Evolutionary conservation across 2,113 vertebrate species (phyloP).

Genomic region (Aphelocoma coerulescens): DNA sequence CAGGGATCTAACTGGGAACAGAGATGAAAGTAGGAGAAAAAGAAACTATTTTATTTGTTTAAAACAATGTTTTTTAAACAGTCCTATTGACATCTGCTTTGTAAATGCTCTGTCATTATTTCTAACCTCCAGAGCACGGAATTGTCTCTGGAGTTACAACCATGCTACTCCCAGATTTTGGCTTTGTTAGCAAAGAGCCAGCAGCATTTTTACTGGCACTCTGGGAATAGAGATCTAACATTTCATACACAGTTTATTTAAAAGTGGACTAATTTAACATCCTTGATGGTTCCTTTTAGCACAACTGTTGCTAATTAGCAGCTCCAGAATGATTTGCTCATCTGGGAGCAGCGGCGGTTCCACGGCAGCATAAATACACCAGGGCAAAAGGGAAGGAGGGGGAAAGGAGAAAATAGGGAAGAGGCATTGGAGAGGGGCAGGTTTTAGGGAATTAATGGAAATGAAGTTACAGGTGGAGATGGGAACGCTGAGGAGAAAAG

Average conservation of each 20-base stretch:
- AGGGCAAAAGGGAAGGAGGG: not conserved
- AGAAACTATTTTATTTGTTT: conserved; percentile 26
- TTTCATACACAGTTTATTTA: conserved; percentile 59
- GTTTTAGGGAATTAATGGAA: not conserved
- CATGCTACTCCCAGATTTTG: conserved; percentile 59
- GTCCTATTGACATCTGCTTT: conserved; percentile 60
- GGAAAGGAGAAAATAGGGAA: not conserved
- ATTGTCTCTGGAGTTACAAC: conserved; percentile 56
- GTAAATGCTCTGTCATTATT: conserved; percentile 60
- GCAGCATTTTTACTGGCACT: conserved; percentile 54
- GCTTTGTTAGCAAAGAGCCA: conserved; percentile 55
- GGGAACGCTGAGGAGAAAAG: not conserved
- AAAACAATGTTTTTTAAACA: conserved; percentile 33
- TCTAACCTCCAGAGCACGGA: conserved; percentile 48
- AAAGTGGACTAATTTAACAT: conserved; percentile 63
- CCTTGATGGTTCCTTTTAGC: conserved; percentile 56
- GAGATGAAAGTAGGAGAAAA: conserved; percentile 62
- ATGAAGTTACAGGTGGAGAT: not conserved
- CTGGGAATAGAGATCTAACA: conserved; percentile 63
- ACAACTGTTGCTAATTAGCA: conserved; percentile 68
- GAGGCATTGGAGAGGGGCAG: not conserved
- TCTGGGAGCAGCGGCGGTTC: conserved; percentile 25
- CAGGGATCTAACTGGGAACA: conserved; percentile 56
- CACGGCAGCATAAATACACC: conserved; percentile 37
- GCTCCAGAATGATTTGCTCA: conserved; percentile 46